Evolutionary conservation across 2,888 invertebrate species (phyloP).

Genomic region (Lithophane socia): DNA sequence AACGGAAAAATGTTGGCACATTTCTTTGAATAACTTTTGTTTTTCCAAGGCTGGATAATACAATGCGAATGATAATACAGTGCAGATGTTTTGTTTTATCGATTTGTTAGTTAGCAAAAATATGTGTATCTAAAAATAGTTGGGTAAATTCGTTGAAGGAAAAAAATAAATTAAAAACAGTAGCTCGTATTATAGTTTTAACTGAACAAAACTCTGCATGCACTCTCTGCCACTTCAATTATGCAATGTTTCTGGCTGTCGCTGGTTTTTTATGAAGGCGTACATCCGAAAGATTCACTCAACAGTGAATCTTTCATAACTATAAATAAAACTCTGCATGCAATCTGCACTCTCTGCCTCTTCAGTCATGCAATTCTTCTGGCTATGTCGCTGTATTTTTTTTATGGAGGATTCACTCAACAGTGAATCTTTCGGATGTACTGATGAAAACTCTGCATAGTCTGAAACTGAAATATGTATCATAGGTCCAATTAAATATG

Average conservation of each 20-base stretch:
- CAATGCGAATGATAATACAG: background rate
- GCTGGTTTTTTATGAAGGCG: no score
- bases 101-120: constrained; percentile 5
- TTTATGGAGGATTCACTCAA: background rate
- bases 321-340: background rate
- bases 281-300: no score
- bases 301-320: background rate
- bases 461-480: background rate
- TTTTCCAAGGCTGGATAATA: constrained; percentile 20
- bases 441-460: background rate
- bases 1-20: constrained; percentile 43
- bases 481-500: background rate
- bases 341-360: background rate
- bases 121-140: no score
- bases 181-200: background rate
- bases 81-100: constrained; percentile 40
- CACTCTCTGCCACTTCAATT: background rate
- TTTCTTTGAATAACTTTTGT: constrained; percentile 29
- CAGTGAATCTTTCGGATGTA: background rate
- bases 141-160: background rate
- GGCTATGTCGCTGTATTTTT: background rate
- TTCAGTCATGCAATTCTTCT: background rate
- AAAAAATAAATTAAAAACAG: background rate
- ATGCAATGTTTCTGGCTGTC: background rate
- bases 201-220: background rate